Percentiles rank a stretch among this genome's conserved stretches.
phyloP scores from a whole-genome alignment of 2,113 vertebrate genomes.

The Falcunculus frontatus region DNA sequence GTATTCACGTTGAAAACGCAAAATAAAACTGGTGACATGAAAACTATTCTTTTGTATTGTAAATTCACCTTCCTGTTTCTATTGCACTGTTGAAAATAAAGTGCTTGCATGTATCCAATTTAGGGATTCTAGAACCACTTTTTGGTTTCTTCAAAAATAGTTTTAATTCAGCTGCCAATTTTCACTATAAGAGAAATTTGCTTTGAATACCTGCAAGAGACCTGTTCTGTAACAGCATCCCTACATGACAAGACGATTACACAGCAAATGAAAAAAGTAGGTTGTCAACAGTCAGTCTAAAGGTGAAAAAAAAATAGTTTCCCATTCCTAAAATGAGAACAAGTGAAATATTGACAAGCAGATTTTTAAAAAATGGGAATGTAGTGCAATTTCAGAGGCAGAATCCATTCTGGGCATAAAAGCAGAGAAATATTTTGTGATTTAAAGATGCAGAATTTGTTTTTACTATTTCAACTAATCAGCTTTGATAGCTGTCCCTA shows the following conservation, averaged over 20 bases:
- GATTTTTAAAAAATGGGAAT: not conserved
- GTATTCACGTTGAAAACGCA: not conserved
- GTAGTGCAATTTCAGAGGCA: not conserved
- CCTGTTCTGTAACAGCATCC: not conserved
- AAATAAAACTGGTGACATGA: not conserved
- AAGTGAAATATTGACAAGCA: not conserved
- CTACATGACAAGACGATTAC: not conserved
- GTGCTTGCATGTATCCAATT: not conserved
- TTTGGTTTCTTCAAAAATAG: not conserved
- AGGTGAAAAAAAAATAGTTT: not conserved
- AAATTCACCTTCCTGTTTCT: not conserved
- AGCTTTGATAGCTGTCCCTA: not conserved
- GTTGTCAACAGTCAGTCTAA: not conserved
- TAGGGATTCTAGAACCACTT: not conserved
- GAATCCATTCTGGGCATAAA: not conserved
- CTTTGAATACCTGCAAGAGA: not conserved
- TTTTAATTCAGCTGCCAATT: not conserved
- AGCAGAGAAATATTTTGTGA: not conserved
- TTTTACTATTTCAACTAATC: not conserved
- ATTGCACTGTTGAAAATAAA: not conserved
- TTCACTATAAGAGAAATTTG: not conserved
- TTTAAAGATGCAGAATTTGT: not conserved
- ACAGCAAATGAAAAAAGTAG: not conserved
- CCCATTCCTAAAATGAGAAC: not conserved
- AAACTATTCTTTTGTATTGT: not conserved